Evolutionary conservation across 2,797 vertebrate species (phyloP).

Genomic region (Glossophaga mutica): DNA sequence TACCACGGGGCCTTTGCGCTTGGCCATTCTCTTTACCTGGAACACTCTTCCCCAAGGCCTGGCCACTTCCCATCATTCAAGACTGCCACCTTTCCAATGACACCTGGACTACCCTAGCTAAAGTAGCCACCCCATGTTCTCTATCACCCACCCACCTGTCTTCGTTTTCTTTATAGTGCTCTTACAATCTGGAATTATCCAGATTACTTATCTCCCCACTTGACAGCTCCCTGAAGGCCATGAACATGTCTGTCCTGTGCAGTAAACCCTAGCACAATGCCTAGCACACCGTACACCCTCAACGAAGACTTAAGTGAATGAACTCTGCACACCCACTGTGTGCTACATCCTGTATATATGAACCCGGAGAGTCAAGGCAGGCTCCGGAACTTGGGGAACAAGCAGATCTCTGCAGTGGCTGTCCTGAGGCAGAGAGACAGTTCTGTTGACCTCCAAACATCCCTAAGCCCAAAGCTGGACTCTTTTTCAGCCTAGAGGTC

Average conservation of each 20-base stretch:
- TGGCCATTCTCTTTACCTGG: background rate
- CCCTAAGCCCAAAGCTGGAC: background rate
- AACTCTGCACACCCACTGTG: background rate
- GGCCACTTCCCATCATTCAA: background rate
- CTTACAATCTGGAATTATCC: background rate
- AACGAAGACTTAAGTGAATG: background rate
- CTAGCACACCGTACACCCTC: background rate
- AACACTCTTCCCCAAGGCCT: background rate
- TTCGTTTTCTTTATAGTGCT: background rate
- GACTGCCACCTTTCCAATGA: background rate
- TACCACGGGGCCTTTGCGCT: background rate
- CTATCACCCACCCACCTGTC: background rate
- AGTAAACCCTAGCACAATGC: background rate
- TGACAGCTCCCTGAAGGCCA: background rate
- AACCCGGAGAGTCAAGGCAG: background rate
- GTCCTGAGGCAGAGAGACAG: background rate
- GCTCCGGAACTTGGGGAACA: background rate
- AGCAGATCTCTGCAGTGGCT: background rate
- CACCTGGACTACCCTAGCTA: background rate
- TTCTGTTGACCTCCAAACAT: background rate
- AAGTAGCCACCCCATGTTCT: background rate
- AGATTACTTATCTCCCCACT: background rate
- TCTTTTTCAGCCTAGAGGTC: background rate
- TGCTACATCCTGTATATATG: background rate
- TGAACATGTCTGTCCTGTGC: background rate